phyloP scores from a whole-genome alignment of 2,113 vertebrate genomes.

The Numenius arquata region DNA sequence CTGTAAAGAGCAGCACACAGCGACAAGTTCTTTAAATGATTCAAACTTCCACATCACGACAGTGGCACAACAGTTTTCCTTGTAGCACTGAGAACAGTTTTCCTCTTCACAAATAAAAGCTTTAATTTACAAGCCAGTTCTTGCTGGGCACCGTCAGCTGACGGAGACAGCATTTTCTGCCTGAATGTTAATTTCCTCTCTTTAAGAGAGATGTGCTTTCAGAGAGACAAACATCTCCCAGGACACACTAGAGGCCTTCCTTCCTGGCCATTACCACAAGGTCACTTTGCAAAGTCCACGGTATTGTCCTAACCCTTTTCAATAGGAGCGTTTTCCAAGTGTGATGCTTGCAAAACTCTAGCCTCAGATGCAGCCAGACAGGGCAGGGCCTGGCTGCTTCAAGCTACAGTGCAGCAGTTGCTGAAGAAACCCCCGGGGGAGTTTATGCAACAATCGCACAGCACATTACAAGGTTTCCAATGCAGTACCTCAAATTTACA shows the following conservation, averaged over 20 bases:
- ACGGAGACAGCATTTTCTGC: not conserved
- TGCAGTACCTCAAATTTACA: not conserved
- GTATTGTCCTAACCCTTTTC: not conserved
- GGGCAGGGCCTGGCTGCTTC: not conserved
- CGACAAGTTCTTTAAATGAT: not conserved
- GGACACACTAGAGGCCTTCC: not conserved
- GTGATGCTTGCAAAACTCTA: not conserved
- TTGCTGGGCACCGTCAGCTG: not conserved
- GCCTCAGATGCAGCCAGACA: not conserved
- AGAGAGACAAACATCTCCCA: slow-evolving; percentile 30
- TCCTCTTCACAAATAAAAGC: slow-evolving; percentile 10
- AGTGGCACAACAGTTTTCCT: not conserved
- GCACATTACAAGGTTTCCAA: not conserved
- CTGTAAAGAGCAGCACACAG: not conserved
- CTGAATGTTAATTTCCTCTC: slow-evolving; percentile 30
- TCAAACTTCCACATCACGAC: not conserved
- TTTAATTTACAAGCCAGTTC: slow-evolving; percentile 14
- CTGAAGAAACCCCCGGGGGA: not conserved
- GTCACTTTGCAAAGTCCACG: not conserved
- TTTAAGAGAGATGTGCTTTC: not conserved
- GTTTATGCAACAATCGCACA: not conserved
- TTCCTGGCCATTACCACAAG: not conserved
- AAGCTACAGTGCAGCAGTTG: not conserved
- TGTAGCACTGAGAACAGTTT: not conserved
- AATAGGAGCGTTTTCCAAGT: not conserved